Evolutionary conservation across 2,797 vertebrate species (phyloP), one percentile per base, ranked within the genome.

Genomic region (Fistularia commersonii): DNA sequence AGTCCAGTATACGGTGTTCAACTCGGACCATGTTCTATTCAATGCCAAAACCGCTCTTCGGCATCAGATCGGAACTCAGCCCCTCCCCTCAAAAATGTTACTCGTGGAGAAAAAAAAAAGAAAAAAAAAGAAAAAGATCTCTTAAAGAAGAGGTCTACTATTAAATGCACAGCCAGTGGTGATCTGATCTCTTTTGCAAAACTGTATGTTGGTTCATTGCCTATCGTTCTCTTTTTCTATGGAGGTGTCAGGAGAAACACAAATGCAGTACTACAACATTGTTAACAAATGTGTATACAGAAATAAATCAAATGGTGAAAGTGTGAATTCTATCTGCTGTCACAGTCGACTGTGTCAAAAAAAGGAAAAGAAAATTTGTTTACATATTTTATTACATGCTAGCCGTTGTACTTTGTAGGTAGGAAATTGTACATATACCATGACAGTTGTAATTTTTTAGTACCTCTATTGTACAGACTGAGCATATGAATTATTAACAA

Each of bases 301-400:
- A 91, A 91, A 90, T 90, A 89, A 91, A 91, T 85, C 83, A 80
- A 80, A 88, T 86, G 88, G 90, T 89, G 78, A 89, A 91, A 86
- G 86, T 91, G 88, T 90, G 86, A 87, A 89, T 85, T 90, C 76
- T 91, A 91, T 91, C 83, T 90, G 79, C 87, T 82, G 88, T 91
- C 89, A 91, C 88, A 90, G 87, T 91, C 83, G 70, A 88, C 90
- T 90, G 87, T 90, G 89, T 92, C 86, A 83, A 88, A 82, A 83
- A 82, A 74, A 61, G 54, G 87, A 76, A 74, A 81, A 69, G 62
- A 58, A 86, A 83, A 87, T 90, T 90, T 91, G 91, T 91, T 92
- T 91, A 91, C 90, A 91, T 91, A 90, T 92, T 91, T 92, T 92
- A 90, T 83, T 90, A 92, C 84, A 91, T 90, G 79, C 84, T 91